phyloP scores from a whole-genome alignment of 2,888 invertebrate species.

The Minunthozetes semirufus region DNA sequence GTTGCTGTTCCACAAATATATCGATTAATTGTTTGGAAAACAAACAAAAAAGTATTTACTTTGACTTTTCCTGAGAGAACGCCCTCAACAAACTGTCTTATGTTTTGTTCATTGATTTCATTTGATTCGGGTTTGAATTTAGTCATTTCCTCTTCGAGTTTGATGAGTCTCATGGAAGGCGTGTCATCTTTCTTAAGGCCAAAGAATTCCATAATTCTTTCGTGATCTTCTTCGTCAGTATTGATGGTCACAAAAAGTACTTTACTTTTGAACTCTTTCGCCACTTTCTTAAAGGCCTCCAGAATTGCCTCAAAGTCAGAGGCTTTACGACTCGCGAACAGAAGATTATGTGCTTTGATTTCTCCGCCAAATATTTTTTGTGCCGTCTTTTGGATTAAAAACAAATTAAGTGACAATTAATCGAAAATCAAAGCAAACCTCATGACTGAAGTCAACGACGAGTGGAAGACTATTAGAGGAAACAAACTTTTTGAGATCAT shows the following conservation, averaged over 20 bases:
- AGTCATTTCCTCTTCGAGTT: constrained; percentile 92
- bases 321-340: constrained; percentile 83
- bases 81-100: constrained; percentile 72
- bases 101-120: constrained; percentile 62
- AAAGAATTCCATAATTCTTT: constrained; percentile 97
- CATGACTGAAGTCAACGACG: constrained; percentile 92
- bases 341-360: constrained; percentile 88
- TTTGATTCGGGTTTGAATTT: constrained; percentile 75
- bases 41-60: constrained; percentile 46
- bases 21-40: background rate
- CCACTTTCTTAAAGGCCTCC: constrained; percentile 70
- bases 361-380: constrained; percentile 97
- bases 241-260: constrained; percentile 93
- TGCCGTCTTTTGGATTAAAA: constrained; percentile 59
- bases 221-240: constrained; percentile 89
- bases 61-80: constrained; percentile 89
- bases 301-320: constrained; percentile 74
- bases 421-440: constrained; percentile 49
- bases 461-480: constrained; percentile 74
- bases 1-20: constrained; percentile 58
- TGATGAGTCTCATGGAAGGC: constrained; percentile 83
- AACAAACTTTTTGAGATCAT: constrained; percentile 72
- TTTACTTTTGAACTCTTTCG: constrained; percentile 81
- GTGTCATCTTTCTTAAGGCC: constrained; percentile 91
- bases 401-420: constrained; percentile 2